Base-by-base conservation (phyloP, 2,113 vertebrate genomes). In the Hirundichthys speculiger region DNA sequence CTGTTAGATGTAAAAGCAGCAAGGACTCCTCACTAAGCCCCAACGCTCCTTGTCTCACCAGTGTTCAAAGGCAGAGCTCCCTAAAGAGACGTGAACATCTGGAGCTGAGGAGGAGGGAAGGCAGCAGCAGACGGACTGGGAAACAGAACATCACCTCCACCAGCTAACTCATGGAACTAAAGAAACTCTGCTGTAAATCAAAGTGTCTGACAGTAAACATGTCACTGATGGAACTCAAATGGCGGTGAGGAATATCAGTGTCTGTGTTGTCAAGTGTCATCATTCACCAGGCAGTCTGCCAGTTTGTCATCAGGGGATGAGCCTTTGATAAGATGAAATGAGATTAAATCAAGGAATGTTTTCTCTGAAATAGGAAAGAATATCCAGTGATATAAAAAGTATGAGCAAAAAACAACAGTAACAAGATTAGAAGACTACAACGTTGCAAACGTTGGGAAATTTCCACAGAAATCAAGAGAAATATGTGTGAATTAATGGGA, bases 21-120 rank as follows among this genome's bases (percentile, higher is more conserved):
- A 30, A 77, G 54, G 59, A 66, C 75, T 75, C 60, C 40, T 34
- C 30, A 67, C 79, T 87, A 86, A 91, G 77, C 80, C 81, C 67
- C 53, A 49, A 73, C 76, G 65, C 61, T 68, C 66, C 80, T 85
- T 88, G 92, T 92, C 86, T 74, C 70, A 82, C 86, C 83, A 87
- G 60, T 49, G 82, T 87, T 90, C 89, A 91, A 87, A 87, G 85
- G 69, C 74, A 75, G 65, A 20, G 76, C 77, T 79, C 79, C 73
- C 83, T 21, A 46, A 77, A 85, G 79, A 84, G 64, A 61, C 61
- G 24, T 12, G 64, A 63, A 75, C 88, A 89, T 83, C 77, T 89
- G 85, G 68, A 54, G 63, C 43, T 10, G 3, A 42, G 73, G 51
- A 39, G 74, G 73, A 64, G 60, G 59, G 50, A 34, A 21, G 62